Evolutionary conservation across 2,113 vertebrate species (phyloP).

Genomic region (Rhineura floridana): DNA sequence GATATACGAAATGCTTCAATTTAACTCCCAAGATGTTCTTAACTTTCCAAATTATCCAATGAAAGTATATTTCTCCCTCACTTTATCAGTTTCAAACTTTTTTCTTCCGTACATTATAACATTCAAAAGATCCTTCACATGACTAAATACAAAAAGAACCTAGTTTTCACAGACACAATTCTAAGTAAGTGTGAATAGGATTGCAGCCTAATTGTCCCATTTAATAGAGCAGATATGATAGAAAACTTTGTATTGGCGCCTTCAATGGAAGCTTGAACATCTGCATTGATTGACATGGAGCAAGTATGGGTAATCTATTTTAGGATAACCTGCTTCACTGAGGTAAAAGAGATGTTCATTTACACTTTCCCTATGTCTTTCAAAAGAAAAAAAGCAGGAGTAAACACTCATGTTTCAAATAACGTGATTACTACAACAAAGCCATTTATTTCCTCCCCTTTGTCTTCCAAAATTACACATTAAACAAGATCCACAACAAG

Average conservation of each 20-base stretch:
- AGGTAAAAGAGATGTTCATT: not conserved
- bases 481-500: not conserved
- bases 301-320: not conserved
- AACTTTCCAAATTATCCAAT: not conserved
- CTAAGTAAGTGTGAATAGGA: not conserved
- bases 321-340: not conserved
- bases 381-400: not conserved
- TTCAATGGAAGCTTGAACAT: not conserved
- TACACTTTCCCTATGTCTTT: not conserved
- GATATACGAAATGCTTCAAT: not conserved
- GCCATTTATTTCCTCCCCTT: not conserved
- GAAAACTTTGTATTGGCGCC: not conserved
- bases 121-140: not conserved
- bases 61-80: not conserved
- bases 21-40: not conserved
- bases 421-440: not conserved
- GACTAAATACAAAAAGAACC: not conserved
- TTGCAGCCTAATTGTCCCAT: not conserved
- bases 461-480: not conserved
- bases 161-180: too few relatives aligned
- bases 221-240: not conserved
- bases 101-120: not conserved
- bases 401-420: not conserved
- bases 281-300: not conserved
- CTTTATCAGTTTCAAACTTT: not conserved